Evolutionary conservation across 1,140 invertebrate species (phyloP), one percentile per base, ranked within the genome.

Genomic region (Trachymyrmex cornetzi): DNA sequence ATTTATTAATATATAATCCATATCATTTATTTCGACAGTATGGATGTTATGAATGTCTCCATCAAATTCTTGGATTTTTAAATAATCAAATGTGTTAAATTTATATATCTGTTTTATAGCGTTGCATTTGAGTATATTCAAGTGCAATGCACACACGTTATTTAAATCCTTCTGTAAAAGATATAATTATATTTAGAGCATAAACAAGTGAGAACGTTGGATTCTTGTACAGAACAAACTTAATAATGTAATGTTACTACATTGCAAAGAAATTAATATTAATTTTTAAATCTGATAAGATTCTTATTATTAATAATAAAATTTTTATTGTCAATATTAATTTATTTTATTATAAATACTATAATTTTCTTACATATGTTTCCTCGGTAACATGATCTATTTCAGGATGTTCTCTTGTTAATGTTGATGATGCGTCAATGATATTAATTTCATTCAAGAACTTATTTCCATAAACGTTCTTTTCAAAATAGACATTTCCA

Each of bases 61-160:
- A 2, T 92, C 72, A 44, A 95, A 94, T 19, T 94, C 77, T 0
- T 95, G 71, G 2, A 90, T 61, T 87, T 95, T 93, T 3, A 94
- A 55, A 50, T 94, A 93, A 48, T 96, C 95, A 77, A 96, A 96
- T 48, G 92, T 93, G 75, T 95, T 94, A 75, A 95, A 96, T 86
- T 92, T 93, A 77, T 95, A 95, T 24, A 95, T 90, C 89, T 95
- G 94, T n/a, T 92, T 92, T 80, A 93, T 86, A 0, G 93, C 86
- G 19, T 63, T 53, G 6, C 87, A 63, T 66, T 93, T 89, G 1
- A 95, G 48, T 16, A 63, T 61, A 3, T 87, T 90, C 0, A 95
- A 79, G 64, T 94, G 91, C 4, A 24, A 38, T 50, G 90, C 77
- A 30, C 95, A 96, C 0, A 93, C 75, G 9, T 80, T 89, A 12